Percentiles rank a stretch among this genome's conserved stretches.
These are phyloP conservation scores for Thaumatotibia leucotreta DNA, from an alignment of 1,140 invertebrate species.

Conservation along the genomic window DNA sequence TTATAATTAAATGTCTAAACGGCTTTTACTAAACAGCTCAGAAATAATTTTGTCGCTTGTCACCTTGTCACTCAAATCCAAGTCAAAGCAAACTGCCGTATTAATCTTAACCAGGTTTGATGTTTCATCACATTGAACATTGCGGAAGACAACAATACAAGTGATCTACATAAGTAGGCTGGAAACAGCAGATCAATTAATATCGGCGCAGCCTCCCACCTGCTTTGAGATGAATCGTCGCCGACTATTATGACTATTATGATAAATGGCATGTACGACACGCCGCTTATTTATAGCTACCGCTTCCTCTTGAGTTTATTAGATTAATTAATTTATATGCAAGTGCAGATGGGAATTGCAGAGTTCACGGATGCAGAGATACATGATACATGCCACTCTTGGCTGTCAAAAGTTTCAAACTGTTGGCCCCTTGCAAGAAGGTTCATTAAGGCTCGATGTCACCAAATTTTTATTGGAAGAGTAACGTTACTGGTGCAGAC, in stretches of 20 bases:
- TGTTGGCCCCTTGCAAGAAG: too few relatives aligned
- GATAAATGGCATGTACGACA: conserved; percentile 7
- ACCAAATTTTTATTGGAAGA: too few relatives aligned
- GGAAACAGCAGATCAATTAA: conserved; percentile 9
- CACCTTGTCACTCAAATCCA: too few relatives aligned
- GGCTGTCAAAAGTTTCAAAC: too few relatives aligned
- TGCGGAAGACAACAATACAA: conserved; percentile 1
- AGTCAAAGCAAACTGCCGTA: too few relatives aligned
- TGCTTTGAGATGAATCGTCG: conserved; percentile 1
- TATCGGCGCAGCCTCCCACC: conserved; percentile 1
- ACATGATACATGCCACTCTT: not conserved
- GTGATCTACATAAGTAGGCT: conserved; percentile 8
- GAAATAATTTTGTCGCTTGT: too few relatives aligned
- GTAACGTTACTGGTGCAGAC: too few relatives aligned
- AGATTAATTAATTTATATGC: not conserved
- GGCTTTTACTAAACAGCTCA: too few relatives aligned
- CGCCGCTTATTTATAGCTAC: not conserved
- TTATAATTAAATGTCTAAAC: too few relatives aligned
- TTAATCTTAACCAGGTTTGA: too few relatives aligned
- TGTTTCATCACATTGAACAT: not conserved
- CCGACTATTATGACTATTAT: conserved; percentile 10
- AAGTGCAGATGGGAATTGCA: not conserved
- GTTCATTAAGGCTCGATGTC: too few relatives aligned
- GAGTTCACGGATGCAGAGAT: not conserved
- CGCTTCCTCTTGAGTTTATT: not conserved